phyloP scores from a whole-genome alignment of 2,888 invertebrate genomes.

The Crepidodera aurea region DNA sequence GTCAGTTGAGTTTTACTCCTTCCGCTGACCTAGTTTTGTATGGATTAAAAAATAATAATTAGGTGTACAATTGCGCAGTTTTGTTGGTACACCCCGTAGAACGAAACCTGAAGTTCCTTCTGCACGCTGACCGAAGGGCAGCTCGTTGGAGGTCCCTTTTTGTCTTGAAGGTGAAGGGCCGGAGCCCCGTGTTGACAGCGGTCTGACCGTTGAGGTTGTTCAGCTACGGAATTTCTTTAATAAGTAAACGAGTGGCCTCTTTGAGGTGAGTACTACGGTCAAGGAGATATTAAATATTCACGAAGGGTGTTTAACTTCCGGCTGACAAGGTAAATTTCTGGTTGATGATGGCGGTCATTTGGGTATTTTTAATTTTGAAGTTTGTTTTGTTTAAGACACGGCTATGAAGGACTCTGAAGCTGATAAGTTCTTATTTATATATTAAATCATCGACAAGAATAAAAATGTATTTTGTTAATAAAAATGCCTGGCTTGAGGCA shows the following conservation, averaged over 20 bases:
- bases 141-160: slow-evolving; percentile 30
- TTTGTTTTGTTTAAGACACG: too few relatives aligned
- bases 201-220: slow-evolving; percentile 40
- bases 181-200: slow-evolving; percentile 44
- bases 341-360: too few relatives aligned
- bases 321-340: neutral
- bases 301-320: slow-evolving; percentile 24
- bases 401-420: too few relatives aligned
- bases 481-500: too few relatives aligned
- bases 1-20: too few relatives aligned
- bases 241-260: slow-evolving; percentile 32
- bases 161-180: slow-evolving; percentile 37
- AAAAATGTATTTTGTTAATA: too few relatives aligned
- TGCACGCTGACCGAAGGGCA: neutral
- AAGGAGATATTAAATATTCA: slow-evolving; percentile 30
- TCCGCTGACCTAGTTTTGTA: too few relatives aligned
- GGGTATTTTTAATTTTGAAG: too few relatives aligned
- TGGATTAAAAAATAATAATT: too few relatives aligned
- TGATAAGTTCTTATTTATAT: too few relatives aligned
- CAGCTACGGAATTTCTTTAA: slow-evolving; percentile 33
- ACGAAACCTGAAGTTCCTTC: neutral
- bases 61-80: too few relatives aligned
- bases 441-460: too few relatives aligned
- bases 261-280: slow-evolving; percentile 27
- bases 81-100: neutral